Evolutionary conservation across 2,797 vertebrate species (phyloP), one percentile per base, ranked within the genome.

Genomic region (Scleropages formosus): DNA sequence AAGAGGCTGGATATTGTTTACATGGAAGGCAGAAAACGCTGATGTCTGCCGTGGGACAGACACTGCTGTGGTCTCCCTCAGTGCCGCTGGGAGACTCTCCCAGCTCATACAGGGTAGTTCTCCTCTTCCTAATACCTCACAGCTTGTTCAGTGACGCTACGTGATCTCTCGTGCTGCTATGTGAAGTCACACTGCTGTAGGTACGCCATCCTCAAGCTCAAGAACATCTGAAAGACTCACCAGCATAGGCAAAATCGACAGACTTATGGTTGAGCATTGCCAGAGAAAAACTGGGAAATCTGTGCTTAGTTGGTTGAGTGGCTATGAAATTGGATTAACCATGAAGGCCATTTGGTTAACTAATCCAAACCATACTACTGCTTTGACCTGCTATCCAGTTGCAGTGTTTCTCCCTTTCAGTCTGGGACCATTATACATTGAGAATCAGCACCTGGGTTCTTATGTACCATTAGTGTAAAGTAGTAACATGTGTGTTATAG

Each of bases 41-140:
- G 24, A 9, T 10, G 15, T 53, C 71, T 70, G 46, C 46, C 61
- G 12, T 59, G 24, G 31, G 59, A 77, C 56, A 69, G 22, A 4
- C 12, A 20, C 59, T 74, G 13, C 67, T n/a, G 63, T 26, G 26
- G 31, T 65, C 47, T 62, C 72, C 11, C 26, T 20, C 31, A 0
- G 58, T 20, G 9, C 18, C 44, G 61, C 77, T 70, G 73, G 47
- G 49, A 65, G 46, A 53, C 16, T 72, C 46, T 64, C 20, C 27
- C 63, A 62, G 49, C 56, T 20, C 47, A 20, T 71, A 78, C 77
- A 85, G 80, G 78, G 85, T 84, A 82, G 59, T 47, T 27, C 53
- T 79, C 44, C 60, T 78, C 20, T 67, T 78, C 78, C 51, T 27
- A 59, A 78, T 73, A 77, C 49, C 64, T 73, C 60, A 68, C 65